A percentile compares a stretch with the other conserved stretches of the same genome.
Evolutionary conservation across 2,113 vertebrate genomes (phyloP).

Genomic region (Emberiza fucata): DNA sequence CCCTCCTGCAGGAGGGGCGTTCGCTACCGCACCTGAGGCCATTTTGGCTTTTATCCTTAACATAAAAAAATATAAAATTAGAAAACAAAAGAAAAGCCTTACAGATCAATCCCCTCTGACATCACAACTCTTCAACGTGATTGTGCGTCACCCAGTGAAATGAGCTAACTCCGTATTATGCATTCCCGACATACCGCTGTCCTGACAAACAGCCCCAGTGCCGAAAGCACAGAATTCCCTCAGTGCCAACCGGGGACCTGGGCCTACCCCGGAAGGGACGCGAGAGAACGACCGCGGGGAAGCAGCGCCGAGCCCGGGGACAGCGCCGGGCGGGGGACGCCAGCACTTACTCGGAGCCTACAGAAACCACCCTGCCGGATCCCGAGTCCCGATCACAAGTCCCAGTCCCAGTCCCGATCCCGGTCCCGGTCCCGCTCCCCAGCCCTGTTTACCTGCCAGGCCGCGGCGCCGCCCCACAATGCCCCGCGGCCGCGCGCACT

Average conservation of each 20-base stretch:
- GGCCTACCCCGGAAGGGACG: background rate
- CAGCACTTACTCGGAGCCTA: too few relatives aligned
- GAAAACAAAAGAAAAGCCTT: background rate
- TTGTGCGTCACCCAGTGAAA: fast-evolving
- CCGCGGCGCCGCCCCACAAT: background rate
- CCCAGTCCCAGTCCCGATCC: fast-evolving
- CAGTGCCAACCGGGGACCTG: fast-evolving
- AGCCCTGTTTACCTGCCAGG: background rate
- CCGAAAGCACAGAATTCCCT: background rate
- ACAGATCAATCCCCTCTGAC: fast-evolving
- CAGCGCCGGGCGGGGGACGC: fast-evolving
- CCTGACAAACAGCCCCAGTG: background rate
- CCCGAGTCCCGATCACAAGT: fast-evolving
- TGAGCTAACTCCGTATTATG: fast-evolving
- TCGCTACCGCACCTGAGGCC: constrained; percentile 41
- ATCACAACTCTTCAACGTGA: background rate
- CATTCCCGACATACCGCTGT: background rate
- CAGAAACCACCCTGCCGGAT: too few relatives aligned
- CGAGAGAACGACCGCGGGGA: too few relatives aligned
- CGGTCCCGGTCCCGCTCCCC: fast-evolving
- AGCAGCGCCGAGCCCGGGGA: too few relatives aligned
- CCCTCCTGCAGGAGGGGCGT: constrained; percentile 37
- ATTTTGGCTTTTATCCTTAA: background rate
- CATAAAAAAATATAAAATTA: background rate
- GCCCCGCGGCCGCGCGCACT: fast-evolving